Conservation (phyloP, 1,140 invertebrate species). For the Ips typographus region DNA sequence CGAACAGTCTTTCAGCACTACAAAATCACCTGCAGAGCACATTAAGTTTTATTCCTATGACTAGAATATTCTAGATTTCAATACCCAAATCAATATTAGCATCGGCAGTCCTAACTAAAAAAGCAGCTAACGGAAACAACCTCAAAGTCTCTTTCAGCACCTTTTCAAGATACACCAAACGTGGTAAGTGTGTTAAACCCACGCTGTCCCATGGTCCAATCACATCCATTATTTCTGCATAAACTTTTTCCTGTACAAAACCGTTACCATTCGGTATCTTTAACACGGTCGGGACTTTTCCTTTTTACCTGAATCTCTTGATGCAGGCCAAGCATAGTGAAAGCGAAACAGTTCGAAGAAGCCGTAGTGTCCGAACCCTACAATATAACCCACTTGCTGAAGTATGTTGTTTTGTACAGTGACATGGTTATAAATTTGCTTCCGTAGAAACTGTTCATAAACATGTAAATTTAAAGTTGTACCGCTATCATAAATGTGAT, state of each 20-base stretch:
- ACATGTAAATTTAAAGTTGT: not conserved
- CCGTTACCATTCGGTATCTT: not conserved
- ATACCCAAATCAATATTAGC: conserved; percentile 49
- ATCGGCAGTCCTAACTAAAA: conserved; percentile 54
- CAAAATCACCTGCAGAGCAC: conserved; percentile 33
- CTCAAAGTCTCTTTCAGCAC: conserved; percentile 66
- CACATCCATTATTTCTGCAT: conserved; percentile 60
- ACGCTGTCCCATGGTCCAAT: conserved; percentile 50
- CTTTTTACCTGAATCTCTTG: conserved; percentile 43
- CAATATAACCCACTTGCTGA: not conserved
- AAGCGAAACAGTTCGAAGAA: conserved; percentile 30
- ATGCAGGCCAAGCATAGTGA: conserved; percentile 43
- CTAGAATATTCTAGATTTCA: not conserved
- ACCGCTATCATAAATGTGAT: conserved; percentile 43
- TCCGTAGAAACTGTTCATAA: not conserved
- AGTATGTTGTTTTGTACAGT: no score
- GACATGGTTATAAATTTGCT: not conserved
- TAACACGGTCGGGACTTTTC: no score
- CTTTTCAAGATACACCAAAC: conserved; percentile 64
- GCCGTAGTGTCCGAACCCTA: conserved; percentile 42
- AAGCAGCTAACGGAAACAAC: conserved; percentile 64
- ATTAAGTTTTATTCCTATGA: not conserved
- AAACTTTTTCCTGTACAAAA: conserved; percentile 57
- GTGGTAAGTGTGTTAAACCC: conserved; percentile 57
- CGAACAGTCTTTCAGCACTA: conserved; percentile 26